phyloP scores from a whole-genome alignment of 2,888 invertebrate species.

The Ptycholaimellus sp. region DNA sequence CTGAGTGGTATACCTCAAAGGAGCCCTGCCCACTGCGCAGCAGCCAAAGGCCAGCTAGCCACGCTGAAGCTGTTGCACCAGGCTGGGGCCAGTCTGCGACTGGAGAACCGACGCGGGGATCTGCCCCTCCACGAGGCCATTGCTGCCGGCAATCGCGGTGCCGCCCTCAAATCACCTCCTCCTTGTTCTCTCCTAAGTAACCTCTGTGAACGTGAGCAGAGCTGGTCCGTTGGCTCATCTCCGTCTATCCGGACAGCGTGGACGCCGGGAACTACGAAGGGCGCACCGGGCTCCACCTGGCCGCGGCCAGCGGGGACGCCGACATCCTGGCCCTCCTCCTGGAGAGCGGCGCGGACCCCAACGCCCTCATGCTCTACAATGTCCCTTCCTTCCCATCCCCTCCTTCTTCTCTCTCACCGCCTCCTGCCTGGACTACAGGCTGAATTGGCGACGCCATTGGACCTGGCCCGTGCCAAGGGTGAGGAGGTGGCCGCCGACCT shows the following conservation, averaged over 20 bases:
- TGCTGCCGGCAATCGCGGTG: conserved; percentile 53
- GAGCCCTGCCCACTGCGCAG: conserved; percentile 20
- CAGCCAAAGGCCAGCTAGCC: conserved; percentile 47
- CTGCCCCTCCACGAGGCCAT: conserved; percentile 86
- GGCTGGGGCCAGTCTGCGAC: conserved; percentile 65
- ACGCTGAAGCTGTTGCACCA: conserved; percentile 50
- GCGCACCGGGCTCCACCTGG: conserved; percentile 69
- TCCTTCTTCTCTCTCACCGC: conserved; percentile 5
- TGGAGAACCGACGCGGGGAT: conserved; percentile 73
- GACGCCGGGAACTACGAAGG: conserved; percentile 70
- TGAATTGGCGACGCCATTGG: conserved; percentile 16
- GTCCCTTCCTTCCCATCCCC: conserved; percentile 6
- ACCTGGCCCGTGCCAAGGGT: too few species aligned
- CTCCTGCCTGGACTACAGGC: too few species aligned
- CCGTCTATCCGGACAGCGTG: conserved; percentile 54
- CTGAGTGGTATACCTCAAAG: too few species aligned
- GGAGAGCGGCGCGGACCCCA: conserved; percentile 12
- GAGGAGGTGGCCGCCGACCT: too few species aligned
- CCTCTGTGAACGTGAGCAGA: too few species aligned
- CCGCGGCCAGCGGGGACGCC: conserved; percentile 83
- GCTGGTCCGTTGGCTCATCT: conserved; percentile 60
- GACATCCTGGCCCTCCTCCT: conserved; percentile 58
- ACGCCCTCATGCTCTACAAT: conserved; percentile 17
- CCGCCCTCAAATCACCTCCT: background rate
- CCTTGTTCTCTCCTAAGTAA: background rate